A percentile compares a stretch with the other conserved stretches of the same genome.
Evolutionary conservation across 1,140 invertebrate species (phyloP).

Genomic region (Brachystomella parvula): DNA sequence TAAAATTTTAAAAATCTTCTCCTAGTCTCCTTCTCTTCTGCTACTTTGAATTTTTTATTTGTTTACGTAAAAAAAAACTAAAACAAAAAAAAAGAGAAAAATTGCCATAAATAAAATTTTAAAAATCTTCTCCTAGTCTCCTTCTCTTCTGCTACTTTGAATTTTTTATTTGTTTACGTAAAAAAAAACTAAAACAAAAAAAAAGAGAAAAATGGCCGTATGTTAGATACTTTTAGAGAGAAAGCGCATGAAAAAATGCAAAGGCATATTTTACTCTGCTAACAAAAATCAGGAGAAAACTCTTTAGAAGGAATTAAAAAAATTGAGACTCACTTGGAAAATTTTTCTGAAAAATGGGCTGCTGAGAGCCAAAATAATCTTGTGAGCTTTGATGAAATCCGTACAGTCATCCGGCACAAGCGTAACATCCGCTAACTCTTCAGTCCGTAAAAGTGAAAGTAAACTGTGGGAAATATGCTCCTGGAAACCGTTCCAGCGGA

Average conservation of each 20-base stretch:
- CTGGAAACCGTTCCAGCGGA: slow-evolving; percentile 31
- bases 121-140: too few species aligned
- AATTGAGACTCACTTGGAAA: slow-evolving; percentile 15
- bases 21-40: too few species aligned
- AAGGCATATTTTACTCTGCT: background rate
- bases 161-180: background rate
- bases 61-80: too few species aligned
- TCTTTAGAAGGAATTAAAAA: background rate
- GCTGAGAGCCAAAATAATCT: slow-evolving; percentile 28
- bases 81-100: too few species aligned
- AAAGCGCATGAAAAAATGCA: background rate
- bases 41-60: background rate
- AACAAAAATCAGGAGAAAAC: background rate
- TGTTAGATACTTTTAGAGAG: background rate
- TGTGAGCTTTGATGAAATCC: slow-evolving; percentile 23
- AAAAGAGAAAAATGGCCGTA: too few species aligned
- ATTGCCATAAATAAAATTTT: too few species aligned
- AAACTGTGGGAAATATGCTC: slow-evolving; percentile 18
- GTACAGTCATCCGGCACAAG: slow-evolving; percentile 20
- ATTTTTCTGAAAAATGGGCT: slow-evolving; percentile 29
- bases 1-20: too few species aligned
- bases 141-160: too few species aligned
- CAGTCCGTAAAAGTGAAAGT: slow-evolving; percentile 18
- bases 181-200: too few species aligned
- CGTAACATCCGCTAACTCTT: slow-evolving; percentile 32